phyloP scores from a whole-genome alignment of 2,888 invertebrate genomes.

The Trypoxylon attenuatum region DNA sequence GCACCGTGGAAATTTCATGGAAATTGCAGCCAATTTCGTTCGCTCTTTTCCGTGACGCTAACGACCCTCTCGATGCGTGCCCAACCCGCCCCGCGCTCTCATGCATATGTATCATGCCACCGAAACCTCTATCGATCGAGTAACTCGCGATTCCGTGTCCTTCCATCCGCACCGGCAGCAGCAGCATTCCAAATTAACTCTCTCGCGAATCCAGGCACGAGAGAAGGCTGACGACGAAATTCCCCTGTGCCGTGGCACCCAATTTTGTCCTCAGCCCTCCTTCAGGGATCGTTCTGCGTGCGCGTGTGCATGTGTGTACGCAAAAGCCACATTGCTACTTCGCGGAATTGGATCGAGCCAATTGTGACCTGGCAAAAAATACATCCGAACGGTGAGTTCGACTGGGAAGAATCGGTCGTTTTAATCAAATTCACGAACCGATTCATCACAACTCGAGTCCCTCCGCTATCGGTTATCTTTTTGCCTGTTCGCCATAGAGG shows the following conservation, averaged over 20 bases:
- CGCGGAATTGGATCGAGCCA: not conserved
- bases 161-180: not conserved
- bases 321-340: conserved; percentile 4
- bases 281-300: too few relatives aligned
- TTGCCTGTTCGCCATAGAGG: too few relatives aligned
- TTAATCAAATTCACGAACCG: too few relatives aligned
- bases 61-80: not conserved
- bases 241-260: too few relatives aligned
- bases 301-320: not conserved
- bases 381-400: too few relatives aligned
- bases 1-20: not conserved
- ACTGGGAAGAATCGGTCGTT: too few relatives aligned
- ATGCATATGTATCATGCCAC: conserved; percentile 1
- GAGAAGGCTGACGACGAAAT: not conserved
- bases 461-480: too few relatives aligned
- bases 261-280: too few relatives aligned
- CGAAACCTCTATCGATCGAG: conserved; percentile 1
- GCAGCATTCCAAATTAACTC: not conserved
- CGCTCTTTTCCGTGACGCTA: not conserved
- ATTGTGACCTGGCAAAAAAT: too few relatives aligned
- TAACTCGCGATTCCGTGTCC: not conserved
- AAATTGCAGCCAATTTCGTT: not conserved
- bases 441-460: too few relatives aligned
- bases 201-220: not conserved
- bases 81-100: not conserved